These are phyloP conservation scores for Netta rufina DNA, from an alignment of 2,797 vertebrate species.

Conservation along the genomic window DNA sequence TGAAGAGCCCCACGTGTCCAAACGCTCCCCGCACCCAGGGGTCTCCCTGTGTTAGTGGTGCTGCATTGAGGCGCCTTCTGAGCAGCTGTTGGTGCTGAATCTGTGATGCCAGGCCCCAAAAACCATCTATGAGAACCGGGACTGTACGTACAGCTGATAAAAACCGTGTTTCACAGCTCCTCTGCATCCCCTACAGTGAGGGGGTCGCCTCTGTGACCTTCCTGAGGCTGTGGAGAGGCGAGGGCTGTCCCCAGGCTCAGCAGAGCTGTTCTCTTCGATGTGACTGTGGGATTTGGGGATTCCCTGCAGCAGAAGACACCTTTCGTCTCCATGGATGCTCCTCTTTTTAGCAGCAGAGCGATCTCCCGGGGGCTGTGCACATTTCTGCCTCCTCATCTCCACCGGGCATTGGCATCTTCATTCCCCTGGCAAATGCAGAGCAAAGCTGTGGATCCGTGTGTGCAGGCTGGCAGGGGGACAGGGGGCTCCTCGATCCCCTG, in stretches of 20 bases:
- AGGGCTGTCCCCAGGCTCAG: background rate
- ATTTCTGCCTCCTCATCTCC: background rate
- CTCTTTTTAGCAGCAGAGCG: background rate
- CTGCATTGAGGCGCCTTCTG: rapidly evolving
- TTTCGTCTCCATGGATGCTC: rapidly evolving
- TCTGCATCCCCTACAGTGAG: background rate
- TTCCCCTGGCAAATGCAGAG: rapidly evolving
- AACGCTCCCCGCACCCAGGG: no score
- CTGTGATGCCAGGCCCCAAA: background rate
- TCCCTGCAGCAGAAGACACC: background rate
- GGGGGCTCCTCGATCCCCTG: background rate
- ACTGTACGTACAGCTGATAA: rapidly evolving
- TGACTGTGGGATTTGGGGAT: background rate
- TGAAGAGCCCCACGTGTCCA: rapidly evolving
- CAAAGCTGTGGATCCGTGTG: rapidly evolving
- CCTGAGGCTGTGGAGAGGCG: background rate
- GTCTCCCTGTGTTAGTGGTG: background rate
- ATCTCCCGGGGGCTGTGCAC: background rate
- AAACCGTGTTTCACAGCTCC: rapidly evolving
- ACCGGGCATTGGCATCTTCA: background rate
- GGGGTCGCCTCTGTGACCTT: background rate
- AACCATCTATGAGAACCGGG: background rate
- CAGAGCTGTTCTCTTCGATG: background rate
- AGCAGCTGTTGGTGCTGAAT: background rate
- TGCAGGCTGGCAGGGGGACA: rapidly evolving